Evolutionary conservation across 2,888 invertebrate genomes (phyloP).

Genomic region (Tetropium fuscum): DNA sequence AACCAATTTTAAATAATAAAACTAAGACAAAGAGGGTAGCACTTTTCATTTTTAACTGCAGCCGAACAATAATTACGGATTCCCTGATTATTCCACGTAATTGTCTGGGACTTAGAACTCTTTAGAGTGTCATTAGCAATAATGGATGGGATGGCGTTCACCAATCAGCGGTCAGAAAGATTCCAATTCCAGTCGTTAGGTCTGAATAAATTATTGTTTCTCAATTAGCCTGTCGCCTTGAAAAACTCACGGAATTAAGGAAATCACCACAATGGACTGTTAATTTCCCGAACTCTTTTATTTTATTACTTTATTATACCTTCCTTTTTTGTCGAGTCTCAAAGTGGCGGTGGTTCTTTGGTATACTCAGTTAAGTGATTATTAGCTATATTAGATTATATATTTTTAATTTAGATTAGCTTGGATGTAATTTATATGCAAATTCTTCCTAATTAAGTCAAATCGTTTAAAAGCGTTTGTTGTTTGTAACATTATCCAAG

Average conservation of each 20-base stretch:
- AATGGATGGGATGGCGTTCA: constrained; percentile 61
- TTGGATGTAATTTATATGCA: constrained; percentile 21
- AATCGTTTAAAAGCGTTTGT: constrained; percentile 11
- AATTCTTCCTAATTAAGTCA: constrained; percentile 16
- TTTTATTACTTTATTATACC: constrained; percentile 33
- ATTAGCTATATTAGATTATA: constrained; percentile 9
- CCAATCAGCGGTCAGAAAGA: constrained; percentile 59
- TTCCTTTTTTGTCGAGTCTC: constrained; percentile 16
- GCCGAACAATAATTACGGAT: constrained; percentile 62
- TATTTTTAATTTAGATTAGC: constrained; percentile 6
- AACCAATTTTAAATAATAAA: constrained; percentile 58
- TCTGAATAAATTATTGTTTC: constrained; percentile 65
- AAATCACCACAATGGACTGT: constrained; percentile 46
- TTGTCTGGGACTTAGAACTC: constrained; percentile 60
- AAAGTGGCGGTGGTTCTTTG: constrained; percentile 17
- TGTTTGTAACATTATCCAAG: constrained; percentile 3
- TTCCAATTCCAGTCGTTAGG: constrained; percentile 58
- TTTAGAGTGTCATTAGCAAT: constrained; percentile 65
- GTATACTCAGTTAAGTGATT: constrained; percentile 15
- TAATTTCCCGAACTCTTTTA: constrained; percentile 39
- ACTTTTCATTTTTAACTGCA: constrained; percentile 62
- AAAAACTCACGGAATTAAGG: constrained; percentile 51
- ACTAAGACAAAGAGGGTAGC: constrained; percentile 55
- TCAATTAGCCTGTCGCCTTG: constrained; percentile 58
- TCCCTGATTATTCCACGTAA: constrained; percentile 64